Conservation (phyloP, 2,888 invertebrate species). For the Ophion costatus region DNA sequence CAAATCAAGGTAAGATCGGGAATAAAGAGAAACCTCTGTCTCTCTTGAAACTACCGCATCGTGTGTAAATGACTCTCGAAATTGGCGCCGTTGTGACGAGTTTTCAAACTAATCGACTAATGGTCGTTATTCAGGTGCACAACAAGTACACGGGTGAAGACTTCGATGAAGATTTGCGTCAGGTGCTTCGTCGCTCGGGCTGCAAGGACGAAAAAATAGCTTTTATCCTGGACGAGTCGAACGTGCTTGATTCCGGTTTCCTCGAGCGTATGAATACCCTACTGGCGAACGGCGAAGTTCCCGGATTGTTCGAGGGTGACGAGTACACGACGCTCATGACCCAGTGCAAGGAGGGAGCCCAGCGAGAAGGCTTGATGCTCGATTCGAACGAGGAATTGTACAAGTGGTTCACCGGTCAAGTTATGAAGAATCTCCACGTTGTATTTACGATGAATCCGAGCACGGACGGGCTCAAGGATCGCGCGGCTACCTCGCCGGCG, state of each 20-base stretch:
- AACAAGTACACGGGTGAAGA: constrained; percentile 99
- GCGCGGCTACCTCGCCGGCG: constrained; percentile 99
- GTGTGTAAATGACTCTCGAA: neutral
- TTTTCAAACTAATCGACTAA: neutral
- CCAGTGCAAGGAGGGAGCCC: constrained; percentile 99
- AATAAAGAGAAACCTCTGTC: neutral
- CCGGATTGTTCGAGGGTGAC: constrained; percentile 97
- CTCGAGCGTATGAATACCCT: constrained; percentile 99
- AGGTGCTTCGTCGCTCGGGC: constrained; percentile 93
- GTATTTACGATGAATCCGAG: constrained; percentile 99
- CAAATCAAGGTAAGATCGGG: constrained; percentile 93
- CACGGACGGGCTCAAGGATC: constrained; percentile 98
- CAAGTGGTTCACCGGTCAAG: constrained; percentile 99
- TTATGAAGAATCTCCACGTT: constrained; percentile 99
- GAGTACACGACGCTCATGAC: constrained; percentile 99
- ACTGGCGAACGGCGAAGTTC: constrained; percentile 99
- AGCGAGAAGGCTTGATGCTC: constrained; percentile 98
- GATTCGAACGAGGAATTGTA: constrained; percentile 99
- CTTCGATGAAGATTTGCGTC: constrained; percentile 99
- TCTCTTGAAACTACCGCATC: neutral
- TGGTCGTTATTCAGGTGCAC: constrained; percentile 88
- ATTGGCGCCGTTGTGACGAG: neutral
- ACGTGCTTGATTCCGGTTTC: constrained; percentile 99
- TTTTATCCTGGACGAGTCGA: constrained; percentile 99
- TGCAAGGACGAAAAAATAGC: constrained; percentile 99